These are phyloP conservation scores for Theodoxus fluviatilis DNA, from an alignment of 2,888 invertebrate genomes.

Conservation along the genomic window DNA sequence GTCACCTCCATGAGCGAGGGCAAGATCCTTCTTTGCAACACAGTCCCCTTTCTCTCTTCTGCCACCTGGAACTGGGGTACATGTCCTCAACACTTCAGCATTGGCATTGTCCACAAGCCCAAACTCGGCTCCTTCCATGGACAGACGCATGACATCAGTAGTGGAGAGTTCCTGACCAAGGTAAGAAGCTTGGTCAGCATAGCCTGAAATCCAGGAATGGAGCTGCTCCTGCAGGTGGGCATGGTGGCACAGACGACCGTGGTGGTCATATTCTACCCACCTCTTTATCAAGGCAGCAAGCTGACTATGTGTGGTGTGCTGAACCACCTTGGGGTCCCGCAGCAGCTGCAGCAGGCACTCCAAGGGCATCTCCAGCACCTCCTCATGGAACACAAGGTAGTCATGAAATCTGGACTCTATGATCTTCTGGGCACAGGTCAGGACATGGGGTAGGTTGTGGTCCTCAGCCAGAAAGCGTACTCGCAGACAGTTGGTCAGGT, in stretches of 20 bases:
- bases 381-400: constrained; percentile 56
- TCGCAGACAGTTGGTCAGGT: constrained; percentile 55
- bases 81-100: no score
- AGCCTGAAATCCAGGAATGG: constrained; percentile 48
- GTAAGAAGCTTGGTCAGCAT: constrained; percentile 40
- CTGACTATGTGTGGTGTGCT: constrained; percentile 53
- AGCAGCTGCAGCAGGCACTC: constrained; percentile 50
- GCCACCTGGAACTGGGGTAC: no score
- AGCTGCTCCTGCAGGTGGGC: constrained; percentile 45
- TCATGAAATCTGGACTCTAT: constrained; percentile 61
- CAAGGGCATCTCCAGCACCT: constrained; percentile 56
- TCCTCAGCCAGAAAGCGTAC: constrained; percentile 55
- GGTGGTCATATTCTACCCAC: constrained; percentile 54
- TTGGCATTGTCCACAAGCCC: no score
- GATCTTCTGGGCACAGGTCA: constrained; percentile 49
- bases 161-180: constrained; percentile 35
- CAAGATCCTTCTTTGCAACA: no score
- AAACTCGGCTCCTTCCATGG: constrained; percentile 37
- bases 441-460: constrained; percentile 56
- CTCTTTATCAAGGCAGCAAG: constrained; percentile 49
- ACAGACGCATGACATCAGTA: constrained; percentile 30
- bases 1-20: no score
- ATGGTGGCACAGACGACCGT: constrained; percentile 40
- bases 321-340: constrained; percentile 51
- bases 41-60: no score